Evolutionary conservation across 2,888 invertebrate species (phyloP), one percentile per base, ranked within the genome.

Genomic region (Crocallis elinguaria): DNA sequence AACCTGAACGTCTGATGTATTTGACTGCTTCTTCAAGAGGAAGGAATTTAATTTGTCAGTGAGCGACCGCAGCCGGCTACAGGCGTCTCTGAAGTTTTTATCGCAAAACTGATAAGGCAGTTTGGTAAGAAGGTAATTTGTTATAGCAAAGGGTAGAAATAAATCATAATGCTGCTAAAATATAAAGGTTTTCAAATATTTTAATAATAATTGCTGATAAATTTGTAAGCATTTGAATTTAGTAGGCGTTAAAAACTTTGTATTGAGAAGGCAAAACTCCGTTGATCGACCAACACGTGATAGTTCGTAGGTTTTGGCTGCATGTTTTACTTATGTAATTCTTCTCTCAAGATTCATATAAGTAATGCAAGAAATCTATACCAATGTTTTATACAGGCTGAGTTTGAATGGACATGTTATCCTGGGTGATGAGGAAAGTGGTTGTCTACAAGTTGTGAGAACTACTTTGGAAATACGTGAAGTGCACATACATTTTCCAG

Each of bases 21-120:
- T 68, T 67, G 65, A 70, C 67, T 71, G 65, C 66, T 69, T 67
- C 67, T 64, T 69, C 66, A 70, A 67, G 61, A 64, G 61, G 60
- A 60, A 65, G 60, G 66, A 77, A 75, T 77, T 77, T 71, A 75
- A 77, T 77, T 77, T 77, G 74, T 76, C 70, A 69, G 66, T 64
- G 69, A 71, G 68, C 62, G 67, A 57, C 64, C 62, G 56, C 60
- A 58, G 58, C 60, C 59, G 45, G 50, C 29, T 51, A 57, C 49
- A 64, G 66, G 65, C 65, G 69, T 68, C 73, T 69, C 63, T 61
- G 66, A 71, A 74, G 70, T 74, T 77, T 64, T 77, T 75, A 77
- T 75, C 72, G 65, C 49, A 54, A 66, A 66, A 64, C 72, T 71
- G 75, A 77, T 77, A 77, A 73, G 51, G 49, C 61, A 65, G 58